Conservation (phyloP, 2,888 invertebrate genomes). For the Rhagonycha lutea region DNA sequence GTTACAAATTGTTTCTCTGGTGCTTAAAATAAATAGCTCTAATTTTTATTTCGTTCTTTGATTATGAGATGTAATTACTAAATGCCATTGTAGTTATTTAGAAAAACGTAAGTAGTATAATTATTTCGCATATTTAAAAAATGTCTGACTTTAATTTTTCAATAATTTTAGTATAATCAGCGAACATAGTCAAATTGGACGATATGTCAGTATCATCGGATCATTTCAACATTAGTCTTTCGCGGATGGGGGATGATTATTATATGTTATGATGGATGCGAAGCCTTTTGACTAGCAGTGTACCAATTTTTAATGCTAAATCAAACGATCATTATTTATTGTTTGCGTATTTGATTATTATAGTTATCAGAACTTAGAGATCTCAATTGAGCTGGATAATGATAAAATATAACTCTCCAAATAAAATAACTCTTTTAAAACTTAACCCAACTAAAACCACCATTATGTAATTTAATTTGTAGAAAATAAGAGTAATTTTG, state of each 20-base stretch:
- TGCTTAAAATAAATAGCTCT: slow-evolving; percentile 19
- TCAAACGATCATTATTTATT: no score
- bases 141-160: background rate
- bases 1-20: slow-evolving; percentile 16
- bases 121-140: background rate
- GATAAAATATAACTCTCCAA: background rate
- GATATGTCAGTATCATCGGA: background rate
- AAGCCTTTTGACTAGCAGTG: background rate
- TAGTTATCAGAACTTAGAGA: no score
- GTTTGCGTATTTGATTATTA: no score
- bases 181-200: no score
- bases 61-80: background rate
- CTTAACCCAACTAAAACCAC: background rate
- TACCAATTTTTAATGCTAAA: no score
- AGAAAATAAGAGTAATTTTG: background rate
- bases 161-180: background rate
- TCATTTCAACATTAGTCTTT: no score
- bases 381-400: background rate
- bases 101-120: background rate
- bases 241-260: background rate
- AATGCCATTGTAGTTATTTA: background rate
- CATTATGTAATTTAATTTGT: background rate
- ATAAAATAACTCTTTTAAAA: background rate
- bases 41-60: background rate
- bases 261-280: background rate